Base-by-base conservation (phyloP, 2,888 invertebrate species). In the Eubasilissa splendida region DNA sequence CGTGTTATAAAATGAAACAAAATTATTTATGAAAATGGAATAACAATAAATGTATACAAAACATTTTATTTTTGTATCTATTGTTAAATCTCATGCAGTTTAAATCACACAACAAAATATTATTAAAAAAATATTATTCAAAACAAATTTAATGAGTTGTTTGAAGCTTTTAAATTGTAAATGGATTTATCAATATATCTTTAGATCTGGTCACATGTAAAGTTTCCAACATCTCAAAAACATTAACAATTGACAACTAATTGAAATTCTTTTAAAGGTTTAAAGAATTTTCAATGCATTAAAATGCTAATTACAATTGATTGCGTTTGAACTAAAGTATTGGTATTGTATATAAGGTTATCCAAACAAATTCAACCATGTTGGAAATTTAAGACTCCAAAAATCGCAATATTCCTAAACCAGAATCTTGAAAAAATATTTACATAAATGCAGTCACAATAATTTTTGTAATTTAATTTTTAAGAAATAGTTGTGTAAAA, bases 111-210 rank as follows among this genome's bases (percentile, higher is more conserved):
- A 4, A 70, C 70, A 70, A 70, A 70, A 76, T 54, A 54, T 76
- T 65, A 65, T 65, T 11, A 52, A 76, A 50, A 53, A 63, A 22
- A 33, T 54, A 12, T 76, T 76, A 22, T 14, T 76, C 52, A 76
- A 70, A 78, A 33, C n/a, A 59, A 71, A 78, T 60, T 78, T 59
- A 59, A n/a, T 54, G 9, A 79, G 79, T 79, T 79, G 79, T 79
- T 79, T 79, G 79, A 63, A 53, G 42, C 56, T 65, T 50, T 14
- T 59, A 79, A 65, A 73, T 73, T 79, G 73, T 74, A 42, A 65
- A 42, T 65, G 79, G 50, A 73, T 59, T 77, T 77, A 77, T 70
- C 70, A 77, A 77, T 73, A 42, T 74, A 42, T 42, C 42, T 7
- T 42, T 42, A 42, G 42, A 42, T 42, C 42, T 42, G 42, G 42